These are phyloP conservation scores for Rhea pennata DNA, from an alignment of 2,113 vertebrate genomes.

Conservation along the genomic window DNA sequence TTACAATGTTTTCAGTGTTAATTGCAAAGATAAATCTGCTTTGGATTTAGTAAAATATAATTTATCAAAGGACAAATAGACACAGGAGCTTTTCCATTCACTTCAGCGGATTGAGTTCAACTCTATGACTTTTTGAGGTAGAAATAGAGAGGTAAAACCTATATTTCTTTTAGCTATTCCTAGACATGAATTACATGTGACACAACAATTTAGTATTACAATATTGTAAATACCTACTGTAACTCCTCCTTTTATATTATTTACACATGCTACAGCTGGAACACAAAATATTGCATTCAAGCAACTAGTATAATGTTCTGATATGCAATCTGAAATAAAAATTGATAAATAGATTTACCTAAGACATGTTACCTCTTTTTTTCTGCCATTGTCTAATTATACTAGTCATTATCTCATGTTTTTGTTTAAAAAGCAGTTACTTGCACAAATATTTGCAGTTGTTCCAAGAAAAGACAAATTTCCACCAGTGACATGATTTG, in stretches of 20 bases:
- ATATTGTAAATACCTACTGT: not conserved
- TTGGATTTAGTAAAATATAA: not conserved
- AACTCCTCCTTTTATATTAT: not conserved
- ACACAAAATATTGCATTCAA: not conserved
- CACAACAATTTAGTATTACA: not conserved
- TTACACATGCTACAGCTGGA: not conserved
- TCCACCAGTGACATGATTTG: not conserved
- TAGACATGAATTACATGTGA: not conserved
- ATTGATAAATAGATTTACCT: not conserved
- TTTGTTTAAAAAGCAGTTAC: not conserved
- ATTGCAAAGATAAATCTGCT: not conserved
- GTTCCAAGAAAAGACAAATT: not conserved
- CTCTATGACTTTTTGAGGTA: not conserved
- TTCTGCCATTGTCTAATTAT: not conserved
- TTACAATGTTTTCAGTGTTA: not conserved
- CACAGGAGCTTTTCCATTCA: not conserved
- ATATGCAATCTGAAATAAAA: not conserved
- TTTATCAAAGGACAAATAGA: not conserved
- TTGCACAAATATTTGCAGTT: not conserved
- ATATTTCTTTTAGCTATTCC: not conserved
- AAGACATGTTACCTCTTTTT: not conserved
- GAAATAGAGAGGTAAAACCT: not conserved
- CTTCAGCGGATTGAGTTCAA: not conserved
- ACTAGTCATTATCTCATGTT: not conserved
- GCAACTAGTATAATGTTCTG: not conserved